Percentiles rank a stretch among this genome's conserved stretches.
phyloP scores from a whole-genome alignment of 2,888 invertebrate genomes.

The Stenurella melanura region DNA sequence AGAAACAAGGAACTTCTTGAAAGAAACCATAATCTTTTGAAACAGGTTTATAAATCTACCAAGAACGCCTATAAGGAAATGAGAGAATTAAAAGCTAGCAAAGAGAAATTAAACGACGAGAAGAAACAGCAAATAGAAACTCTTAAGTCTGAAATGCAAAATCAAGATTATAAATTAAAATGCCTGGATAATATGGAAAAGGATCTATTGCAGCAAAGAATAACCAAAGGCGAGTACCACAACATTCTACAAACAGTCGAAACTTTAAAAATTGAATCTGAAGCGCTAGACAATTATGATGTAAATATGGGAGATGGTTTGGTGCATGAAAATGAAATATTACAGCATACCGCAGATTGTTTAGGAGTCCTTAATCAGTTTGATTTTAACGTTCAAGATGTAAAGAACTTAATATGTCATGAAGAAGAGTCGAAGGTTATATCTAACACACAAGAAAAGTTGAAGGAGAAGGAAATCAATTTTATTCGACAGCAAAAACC shows the following conservation, averaged over 20 bases:
- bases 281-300: constrained; percentile 1
- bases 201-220: constrained; percentile 18
- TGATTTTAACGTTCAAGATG: constrained; percentile 11
- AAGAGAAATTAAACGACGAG: constrained; percentile 25
- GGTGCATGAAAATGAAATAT: constrained; percentile 13
- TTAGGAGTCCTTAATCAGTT: neutral
- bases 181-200: constrained; percentile 21
- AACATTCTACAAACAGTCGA: constrained; percentile 21
- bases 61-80: neutral
- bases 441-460: constrained; percentile 8
- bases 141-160: constrained; percentile 23
- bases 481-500: neutral
- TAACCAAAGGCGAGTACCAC: constrained; percentile 23
- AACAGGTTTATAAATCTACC: neutral
- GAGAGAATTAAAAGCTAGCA: neutral
- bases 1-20: constrained; percentile 11
- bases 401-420: constrained; percentile 13
- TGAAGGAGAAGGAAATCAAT: neutral
- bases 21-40: neutral
- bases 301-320: constrained; percentile 21
- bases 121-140: constrained; percentile 22
- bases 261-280: constrained; percentile 18
- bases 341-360: constrained; percentile 12
- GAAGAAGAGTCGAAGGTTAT: constrained; percentile 15
- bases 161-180: constrained; percentile 17